Base-by-base conservation (phyloP, 2,113 vertebrate species). In the Sturnira hondurensis region DNA sequence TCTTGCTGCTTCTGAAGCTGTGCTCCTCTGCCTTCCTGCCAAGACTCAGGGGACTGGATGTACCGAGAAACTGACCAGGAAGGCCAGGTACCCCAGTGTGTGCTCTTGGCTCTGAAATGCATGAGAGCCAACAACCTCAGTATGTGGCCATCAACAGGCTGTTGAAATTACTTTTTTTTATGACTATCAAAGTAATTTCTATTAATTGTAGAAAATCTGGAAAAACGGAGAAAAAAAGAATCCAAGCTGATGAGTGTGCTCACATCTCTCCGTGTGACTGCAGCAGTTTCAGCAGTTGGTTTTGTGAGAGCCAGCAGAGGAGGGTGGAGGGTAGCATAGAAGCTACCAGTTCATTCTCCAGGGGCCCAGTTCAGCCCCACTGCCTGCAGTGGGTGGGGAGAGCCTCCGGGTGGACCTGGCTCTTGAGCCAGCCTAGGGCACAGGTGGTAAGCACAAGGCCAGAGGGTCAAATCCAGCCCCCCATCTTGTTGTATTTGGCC, bases 141-240 rank as follows among this genome's bases (percentile, higher is more conserved):
- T 52, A 14, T 74, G 88, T 19, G 38, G 63, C 41, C 38, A 47
- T 82, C 36, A 95, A 22, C 67, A 71, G 83, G 4, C 45, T 96
- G 24, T 71, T 89, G 47, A 92, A 73, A 26, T 94, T 16, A 38
- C 4, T 52, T 93, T 95, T 95, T 97, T 83, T 19, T 50, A 0
- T 45, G 28, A 54, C 33, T 67, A 26, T 86, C 24, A 54, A 92
- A 78, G 58, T 81, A 78, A 83, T 87, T 74, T 31, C 26, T 83
- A 26, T 68, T 86, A 73, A 77, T 93, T 86, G 10, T 89, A 88
- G 89, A 85, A 94, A 91, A 85, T 84, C 5, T 87, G 76, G 76
- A 88, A 94, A 92, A 52, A 12, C 12, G 56, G 65, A 54, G 50
- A 78, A 65, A 71, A 52, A 20, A 71, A 63, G 45, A 88, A 76